Evolutionary conservation across 37 sponge, comb jelly and placozoan species (phyloP).

Genomic region (Tethya wilhelma): DNA sequence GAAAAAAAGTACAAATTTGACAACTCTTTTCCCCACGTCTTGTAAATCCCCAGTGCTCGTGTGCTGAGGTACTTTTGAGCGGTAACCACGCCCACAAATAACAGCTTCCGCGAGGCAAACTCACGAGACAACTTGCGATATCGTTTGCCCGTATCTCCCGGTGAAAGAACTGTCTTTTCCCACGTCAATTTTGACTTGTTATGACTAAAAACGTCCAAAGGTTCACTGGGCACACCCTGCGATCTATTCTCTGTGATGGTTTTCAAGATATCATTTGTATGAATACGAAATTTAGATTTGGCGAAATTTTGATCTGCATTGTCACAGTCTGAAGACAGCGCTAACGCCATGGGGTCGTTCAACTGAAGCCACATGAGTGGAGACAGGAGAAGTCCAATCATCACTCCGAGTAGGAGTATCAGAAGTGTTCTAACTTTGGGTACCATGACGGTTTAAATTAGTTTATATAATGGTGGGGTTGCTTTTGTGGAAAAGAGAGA

Average conservation of each 20-base stretch:
- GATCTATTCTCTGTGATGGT: not conserved
- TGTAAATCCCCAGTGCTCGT: slow-evolving; percentile 60
- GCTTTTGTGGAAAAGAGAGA: no score
- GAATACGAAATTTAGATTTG: no score
- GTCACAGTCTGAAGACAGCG: no score
- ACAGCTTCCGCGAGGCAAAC: slow-evolving; percentile 49
- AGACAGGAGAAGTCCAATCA: slow-evolving; percentile 5
- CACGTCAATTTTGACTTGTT: not conserved
- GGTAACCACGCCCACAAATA: slow-evolving; percentile 77
- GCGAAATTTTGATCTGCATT: no score
- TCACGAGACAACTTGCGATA: slow-evolving; percentile 23
- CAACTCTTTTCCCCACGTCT: slow-evolving; percentile 73
- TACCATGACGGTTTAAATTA: no score
- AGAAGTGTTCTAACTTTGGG: no score
- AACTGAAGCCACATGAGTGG: slow-evolving; percentile 21
- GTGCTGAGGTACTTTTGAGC: slow-evolving; percentile 70
- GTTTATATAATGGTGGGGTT: no score
- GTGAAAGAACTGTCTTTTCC: not conserved
- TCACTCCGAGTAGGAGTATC: no score
- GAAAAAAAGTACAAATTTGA: slow-evolving; percentile 38
- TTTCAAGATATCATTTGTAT: no score
- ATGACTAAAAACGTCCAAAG: not conserved
- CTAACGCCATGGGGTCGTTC: no score
- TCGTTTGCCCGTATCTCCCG: not conserved
- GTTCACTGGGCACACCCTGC: not conserved